Conservation (phyloP, 2,888 invertebrate species). For the Pyrocoelia pectoralis region DNA sequence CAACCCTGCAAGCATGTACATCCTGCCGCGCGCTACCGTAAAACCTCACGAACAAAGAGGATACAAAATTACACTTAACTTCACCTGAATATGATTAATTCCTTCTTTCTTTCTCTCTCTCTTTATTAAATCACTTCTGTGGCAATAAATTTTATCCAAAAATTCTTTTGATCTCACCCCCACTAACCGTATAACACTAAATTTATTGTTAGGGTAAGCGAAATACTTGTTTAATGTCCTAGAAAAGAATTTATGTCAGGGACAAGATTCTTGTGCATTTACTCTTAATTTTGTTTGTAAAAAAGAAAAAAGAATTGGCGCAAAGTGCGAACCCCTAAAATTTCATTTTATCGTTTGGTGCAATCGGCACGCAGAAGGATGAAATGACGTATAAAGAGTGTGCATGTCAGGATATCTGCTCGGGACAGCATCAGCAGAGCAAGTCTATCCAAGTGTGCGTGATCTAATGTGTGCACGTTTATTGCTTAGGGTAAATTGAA, state of each 20-base stretch:
- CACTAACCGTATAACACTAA: slow-evolving; percentile 17
- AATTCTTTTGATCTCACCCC: slow-evolving; percentile 30
- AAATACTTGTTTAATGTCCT: slow-evolving; percentile 38
- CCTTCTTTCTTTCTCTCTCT: neutral
- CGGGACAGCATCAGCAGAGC: slow-evolving; percentile 36
- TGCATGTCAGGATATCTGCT: slow-evolving; percentile 40
- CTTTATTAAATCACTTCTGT: neutral
- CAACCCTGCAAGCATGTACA: slow-evolving; percentile 55
- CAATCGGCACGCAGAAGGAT: slow-evolving; percentile 32
- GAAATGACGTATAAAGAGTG: slow-evolving; percentile 38
- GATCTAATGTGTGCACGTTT: slow-evolving; percentile 37
- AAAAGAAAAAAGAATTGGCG: no score
- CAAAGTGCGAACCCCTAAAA: slow-evolving; percentile 16
- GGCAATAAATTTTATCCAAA: slow-evolving; percentile 25
- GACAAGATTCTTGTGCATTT: neutral
- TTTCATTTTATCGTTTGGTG: slow-evolving; percentile 21
- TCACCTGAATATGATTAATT: slow-evolving; percentile 4
- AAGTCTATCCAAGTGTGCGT: slow-evolving; percentile 37
- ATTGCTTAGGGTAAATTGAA: slow-evolving; percentile 33
- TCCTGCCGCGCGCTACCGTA: slow-evolving; percentile 49
- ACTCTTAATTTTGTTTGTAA: no score
- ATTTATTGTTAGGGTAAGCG: slow-evolving; percentile 33
- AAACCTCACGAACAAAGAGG: slow-evolving; percentile 23
- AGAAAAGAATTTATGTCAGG: slow-evolving; percentile 36
- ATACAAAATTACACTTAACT: neutral